A percentile compares a stretch with the other conserved stretches of the same genome.
phyloP scores from a whole-genome alignment of 1,140 invertebrate genomes.

The Forficula auricularia region DNA sequence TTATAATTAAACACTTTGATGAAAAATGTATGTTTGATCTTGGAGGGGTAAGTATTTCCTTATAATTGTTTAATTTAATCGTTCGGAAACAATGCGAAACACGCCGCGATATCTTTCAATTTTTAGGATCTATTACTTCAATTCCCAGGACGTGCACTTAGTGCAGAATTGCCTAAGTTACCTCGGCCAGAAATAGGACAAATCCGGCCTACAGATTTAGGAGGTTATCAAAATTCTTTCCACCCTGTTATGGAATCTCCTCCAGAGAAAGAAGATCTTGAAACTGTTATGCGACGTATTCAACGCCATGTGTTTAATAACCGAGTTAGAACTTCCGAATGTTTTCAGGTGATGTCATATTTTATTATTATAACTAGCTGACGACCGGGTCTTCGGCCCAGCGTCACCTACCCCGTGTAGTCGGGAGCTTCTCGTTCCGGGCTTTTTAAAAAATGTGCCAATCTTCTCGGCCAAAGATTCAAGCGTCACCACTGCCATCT shows the following conservation, averaged over 20 bases:
- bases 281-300: constrained; percentile 29
- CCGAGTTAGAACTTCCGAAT: constrained; percentile 38
- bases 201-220: constrained; percentile 27
- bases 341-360: constrained; percentile 40
- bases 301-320: constrained; percentile 40
- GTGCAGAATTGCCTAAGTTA: constrained; percentile 42
- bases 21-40: constrained; percentile 34
- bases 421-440: too few species aligned
- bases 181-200: constrained; percentile 40
- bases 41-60: constrained; percentile 29
- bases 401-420: too few species aligned
- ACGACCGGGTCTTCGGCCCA: too few species aligned
- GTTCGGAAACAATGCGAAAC: constrained; percentile 5
- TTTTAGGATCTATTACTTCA: constrained; percentile 28
- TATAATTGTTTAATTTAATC: not conserved
- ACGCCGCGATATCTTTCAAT: too few species aligned
- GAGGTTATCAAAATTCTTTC: constrained; percentile 34
- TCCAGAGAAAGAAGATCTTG: constrained; percentile 25
- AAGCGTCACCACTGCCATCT: too few species aligned
- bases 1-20: constrained; percentile 32
- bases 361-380: constrained; percentile 3
- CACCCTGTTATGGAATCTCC: constrained; percentile 30
- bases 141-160: constrained; percentile 41
- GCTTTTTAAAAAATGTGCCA: too few species aligned
- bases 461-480: too few species aligned